Conservation (phyloP, 2,888 invertebrate genomes). For the Drosophila ustulata region DNA sequence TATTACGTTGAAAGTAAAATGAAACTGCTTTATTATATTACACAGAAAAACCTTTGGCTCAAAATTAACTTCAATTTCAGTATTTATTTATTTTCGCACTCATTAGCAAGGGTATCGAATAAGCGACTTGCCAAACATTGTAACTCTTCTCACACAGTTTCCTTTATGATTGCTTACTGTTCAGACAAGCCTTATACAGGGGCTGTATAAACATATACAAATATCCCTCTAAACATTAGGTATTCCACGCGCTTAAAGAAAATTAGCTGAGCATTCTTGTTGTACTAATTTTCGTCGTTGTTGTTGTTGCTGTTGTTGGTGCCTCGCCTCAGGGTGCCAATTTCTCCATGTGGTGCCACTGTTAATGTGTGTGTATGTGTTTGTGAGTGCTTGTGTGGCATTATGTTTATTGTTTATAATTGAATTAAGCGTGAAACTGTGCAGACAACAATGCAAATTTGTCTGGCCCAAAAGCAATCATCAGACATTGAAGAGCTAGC, state of each 20-base stretch:
- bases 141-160: neutral
- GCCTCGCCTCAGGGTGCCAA: slow-evolving; percentile 63
- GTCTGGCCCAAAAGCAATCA: slow-evolving; percentile 25
- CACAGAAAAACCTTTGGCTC: too few species aligned
- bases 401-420: slow-evolving; percentile 75
- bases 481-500: neutral
- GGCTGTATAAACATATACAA: slow-evolving; percentile 6
- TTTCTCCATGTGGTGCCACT: slow-evolving; percentile 36
- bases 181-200: slow-evolving; percentile 47
- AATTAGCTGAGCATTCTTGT: slow-evolving; percentile 44
- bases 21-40: too few species aligned
- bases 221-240: slow-evolving; percentile 2
- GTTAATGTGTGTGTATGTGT: slow-evolving; percentile 22
- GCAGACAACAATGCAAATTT: slow-evolving; percentile 57
- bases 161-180: slow-evolving; percentile 23
- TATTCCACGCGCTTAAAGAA: slow-evolving; percentile 40
- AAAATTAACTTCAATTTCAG: too few species aligned
- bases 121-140: neutral
- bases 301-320: neutral
- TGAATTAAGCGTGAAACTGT: slow-evolving; percentile 71
- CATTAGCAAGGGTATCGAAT: neutral
- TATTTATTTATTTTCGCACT: neutral
- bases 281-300: neutral
- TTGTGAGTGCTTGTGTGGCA: slow-evolving; percentile 31
- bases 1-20: too few species aligned